A percentile compares a stretch with the other conserved stretches of the same genome.
Conservation (phyloP, 2,113 vertebrate genomes). For the Prionailurus viverrinus region DNA sequence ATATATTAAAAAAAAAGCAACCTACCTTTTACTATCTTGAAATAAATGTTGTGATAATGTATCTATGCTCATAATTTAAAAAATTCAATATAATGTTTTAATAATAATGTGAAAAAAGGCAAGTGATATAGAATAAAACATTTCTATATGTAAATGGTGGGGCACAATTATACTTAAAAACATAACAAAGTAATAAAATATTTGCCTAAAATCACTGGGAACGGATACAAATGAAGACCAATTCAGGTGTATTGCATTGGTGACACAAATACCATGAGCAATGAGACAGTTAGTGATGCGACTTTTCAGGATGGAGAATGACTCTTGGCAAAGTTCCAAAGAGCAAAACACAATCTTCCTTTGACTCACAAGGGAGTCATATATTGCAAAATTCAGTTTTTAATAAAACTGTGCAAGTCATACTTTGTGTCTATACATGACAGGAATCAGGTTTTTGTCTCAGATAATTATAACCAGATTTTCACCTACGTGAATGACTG, state of each 20-base stretch:
- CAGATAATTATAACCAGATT: conserved; percentile 1
- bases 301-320: not conserved
- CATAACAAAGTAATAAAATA: not conserved
- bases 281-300: not conserved
- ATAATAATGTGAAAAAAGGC: not conserved
- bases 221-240: not conserved
- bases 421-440: not conserved
- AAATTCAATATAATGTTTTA: not conserved
- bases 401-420: conserved; percentile 17
- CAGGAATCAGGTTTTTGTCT: not conserved
- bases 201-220: conserved; percentile 27
- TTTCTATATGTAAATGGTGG: not conserved
- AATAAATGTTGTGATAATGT: conserved; percentile 32
- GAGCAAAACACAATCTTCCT: not conserved
- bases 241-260: not conserved
- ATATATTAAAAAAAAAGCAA: not conserved
- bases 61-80: not conserved
- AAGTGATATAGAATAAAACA: conserved; percentile 44
- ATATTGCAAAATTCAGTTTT: conserved; percentile 47
- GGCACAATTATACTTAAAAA: not conserved
- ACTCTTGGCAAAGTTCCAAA: conserved; percentile 44
- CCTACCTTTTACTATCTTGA: not conserved
- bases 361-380: not conserved
- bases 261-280: not conserved
- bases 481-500: not conserved